A percentile compares a stretch with the other conserved stretches of the same genome.
phyloP scores from a whole-genome alignment of 2,797 vertebrate species.

The Steatocranus sp. region DNA sequence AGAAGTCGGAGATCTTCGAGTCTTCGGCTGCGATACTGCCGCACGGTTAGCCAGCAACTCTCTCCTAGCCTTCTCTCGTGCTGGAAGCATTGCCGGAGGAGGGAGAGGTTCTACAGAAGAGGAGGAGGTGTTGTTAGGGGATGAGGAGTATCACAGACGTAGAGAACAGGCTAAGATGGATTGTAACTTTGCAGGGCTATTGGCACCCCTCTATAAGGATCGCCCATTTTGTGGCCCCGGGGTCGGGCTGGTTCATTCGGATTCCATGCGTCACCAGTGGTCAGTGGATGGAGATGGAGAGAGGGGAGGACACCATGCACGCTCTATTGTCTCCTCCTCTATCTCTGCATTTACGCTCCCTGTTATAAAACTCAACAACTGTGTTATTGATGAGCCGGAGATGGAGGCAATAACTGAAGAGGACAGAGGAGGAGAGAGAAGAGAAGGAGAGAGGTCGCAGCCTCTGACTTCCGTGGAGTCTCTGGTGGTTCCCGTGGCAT shows the following conservation, averaged over 20 bases:
- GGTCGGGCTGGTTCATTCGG: conserved; percentile 60
- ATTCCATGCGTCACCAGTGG: conserved; percentile 60
- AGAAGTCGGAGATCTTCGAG: conserved; percentile 47
- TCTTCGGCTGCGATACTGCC: conserved; percentile 68
- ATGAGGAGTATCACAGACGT: conserved; percentile 64
- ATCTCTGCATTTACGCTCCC: conserved; percentile 95
- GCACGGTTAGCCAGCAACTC: conserved; percentile 82
- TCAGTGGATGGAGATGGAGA: conserved; percentile 51
- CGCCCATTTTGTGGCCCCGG: conserved; percentile 64
- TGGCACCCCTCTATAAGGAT: conserved; percentile 83
- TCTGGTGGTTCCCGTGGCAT: conserved; percentile 80
- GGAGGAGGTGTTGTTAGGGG: conserved; percentile 77
- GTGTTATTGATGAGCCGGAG: conserved; percentile 94
- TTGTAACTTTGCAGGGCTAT: conserved; percentile 70
- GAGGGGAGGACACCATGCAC: conserved; percentile 77
- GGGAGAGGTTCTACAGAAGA: conserved; percentile 51
- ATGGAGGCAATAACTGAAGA: conserved; percentile 94
- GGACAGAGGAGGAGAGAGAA: conserved; percentile 48
- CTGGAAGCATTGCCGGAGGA: conserved; percentile 49
- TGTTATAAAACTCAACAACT: conserved; percentile 98
- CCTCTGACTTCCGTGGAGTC: conserved; percentile 85
- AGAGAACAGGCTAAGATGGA: conserved; percentile 44
- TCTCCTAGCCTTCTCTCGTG: conserved; percentile 75
- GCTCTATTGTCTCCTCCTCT: conserved; percentile 95
- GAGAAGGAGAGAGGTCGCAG: conserved; percentile 63